These are phyloP conservation scores for Gambelia wislizenii DNA, from an alignment of 2,797 vertebrate genomes.

Conservation along the genomic window DNA sequence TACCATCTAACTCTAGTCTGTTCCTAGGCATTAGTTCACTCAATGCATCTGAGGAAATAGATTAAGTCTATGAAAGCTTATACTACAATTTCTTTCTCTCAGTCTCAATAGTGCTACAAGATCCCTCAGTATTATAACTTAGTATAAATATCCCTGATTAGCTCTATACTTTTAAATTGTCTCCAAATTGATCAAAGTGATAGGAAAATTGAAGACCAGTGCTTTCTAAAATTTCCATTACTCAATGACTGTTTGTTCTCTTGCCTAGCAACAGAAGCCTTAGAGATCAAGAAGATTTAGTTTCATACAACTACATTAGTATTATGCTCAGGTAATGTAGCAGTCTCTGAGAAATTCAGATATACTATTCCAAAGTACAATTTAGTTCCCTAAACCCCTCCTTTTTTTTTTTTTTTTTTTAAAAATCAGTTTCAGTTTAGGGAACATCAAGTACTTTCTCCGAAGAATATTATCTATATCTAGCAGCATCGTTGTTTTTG, in stretches of 20 bases:
- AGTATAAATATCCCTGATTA: not conserved
- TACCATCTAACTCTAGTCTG: too few species aligned
- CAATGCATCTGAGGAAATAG: too few species aligned
- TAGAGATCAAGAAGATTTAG: constrained; percentile 1
- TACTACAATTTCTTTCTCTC: too few species aligned
- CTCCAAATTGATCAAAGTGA: not conserved
- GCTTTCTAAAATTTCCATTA: not conserved
- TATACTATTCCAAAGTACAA: not conserved
- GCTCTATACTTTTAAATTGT: not conserved
- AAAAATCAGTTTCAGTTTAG: constrained; percentile 40
- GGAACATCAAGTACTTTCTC: constrained; percentile 33
- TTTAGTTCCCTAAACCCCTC: not conserved
- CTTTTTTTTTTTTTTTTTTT: constrained; percentile 21
- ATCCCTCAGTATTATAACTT: too few species aligned
- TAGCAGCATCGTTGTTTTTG: constrained; percentile 24
- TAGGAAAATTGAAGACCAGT: not conserved
- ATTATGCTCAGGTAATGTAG: constrained; percentile 8
- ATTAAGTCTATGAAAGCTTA: too few species aligned
- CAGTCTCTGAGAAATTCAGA: not conserved
- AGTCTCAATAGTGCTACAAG: not conserved
- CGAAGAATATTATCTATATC: constrained; percentile 45
- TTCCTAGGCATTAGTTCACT: too few species aligned
- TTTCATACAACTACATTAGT: not conserved
- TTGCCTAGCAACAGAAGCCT: not conserved
- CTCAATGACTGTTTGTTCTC: not conserved